Evolutionary conservation across 2,797 vertebrate genomes (phyloP).

Genomic region (Acridotheres tristis): DNA sequence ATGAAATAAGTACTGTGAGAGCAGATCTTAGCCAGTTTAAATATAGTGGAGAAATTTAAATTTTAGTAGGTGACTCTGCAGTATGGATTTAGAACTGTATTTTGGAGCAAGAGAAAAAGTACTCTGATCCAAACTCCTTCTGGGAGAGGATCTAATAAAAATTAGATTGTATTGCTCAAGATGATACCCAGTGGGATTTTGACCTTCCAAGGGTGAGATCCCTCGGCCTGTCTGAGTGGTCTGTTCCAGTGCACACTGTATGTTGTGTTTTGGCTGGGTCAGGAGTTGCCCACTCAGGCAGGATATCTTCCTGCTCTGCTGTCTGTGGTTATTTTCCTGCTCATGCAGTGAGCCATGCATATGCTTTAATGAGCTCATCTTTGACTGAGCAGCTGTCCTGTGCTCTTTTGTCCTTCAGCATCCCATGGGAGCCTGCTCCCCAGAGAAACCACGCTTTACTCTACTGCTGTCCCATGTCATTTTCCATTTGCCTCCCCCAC

Average conservation of each 20-base stretch:
- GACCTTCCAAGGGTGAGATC: neutral
- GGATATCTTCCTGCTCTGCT: neutral
- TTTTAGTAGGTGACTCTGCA: neutral
- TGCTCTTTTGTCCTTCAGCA: neutral
- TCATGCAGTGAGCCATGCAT: neutral
- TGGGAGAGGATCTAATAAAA: neutral
- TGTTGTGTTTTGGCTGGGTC: neutral
- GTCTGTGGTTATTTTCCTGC: neutral
- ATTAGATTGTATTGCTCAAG: neutral
- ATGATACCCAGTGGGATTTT: neutral
- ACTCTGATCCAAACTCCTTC: neutral
- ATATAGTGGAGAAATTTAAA: neutral
- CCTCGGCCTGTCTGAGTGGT: fast-evolving
- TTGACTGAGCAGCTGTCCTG: neutral
- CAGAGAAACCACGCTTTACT: neutral
- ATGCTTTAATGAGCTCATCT: neutral
- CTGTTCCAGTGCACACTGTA: neutral
- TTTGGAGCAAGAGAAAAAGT: neutral
- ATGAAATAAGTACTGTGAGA: neutral
- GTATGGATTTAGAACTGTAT: neutral
- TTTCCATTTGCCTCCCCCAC: neutral
- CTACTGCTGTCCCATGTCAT: neutral
- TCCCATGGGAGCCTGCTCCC: neutral
- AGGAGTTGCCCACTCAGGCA: neutral
- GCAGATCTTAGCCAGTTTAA: neutral